Base-by-base conservation (phyloP, 2,113 vertebrate genomes). In the Phainopepla nitens region DNA sequence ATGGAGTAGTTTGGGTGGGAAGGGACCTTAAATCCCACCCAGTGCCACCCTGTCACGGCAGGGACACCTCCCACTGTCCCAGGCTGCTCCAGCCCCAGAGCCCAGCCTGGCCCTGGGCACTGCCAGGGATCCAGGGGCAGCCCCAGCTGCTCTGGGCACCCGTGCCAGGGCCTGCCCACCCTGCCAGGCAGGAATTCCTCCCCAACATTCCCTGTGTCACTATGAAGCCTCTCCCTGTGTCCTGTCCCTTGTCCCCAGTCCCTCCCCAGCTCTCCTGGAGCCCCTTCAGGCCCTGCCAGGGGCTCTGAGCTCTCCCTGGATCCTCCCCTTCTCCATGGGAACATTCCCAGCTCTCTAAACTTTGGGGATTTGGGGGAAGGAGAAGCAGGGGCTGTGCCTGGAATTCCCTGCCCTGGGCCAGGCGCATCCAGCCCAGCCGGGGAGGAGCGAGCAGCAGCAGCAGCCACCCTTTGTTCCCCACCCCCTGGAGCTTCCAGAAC, bases 1-100 rank as follows among this genome's bases (percentile, higher is more conserved):
- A 3, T 2, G 15, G 50, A 27, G 15, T 2, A 11, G 11, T 33
- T n/a, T 45, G 50, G 39, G 7, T 20, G 5, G 25, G 87, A 80
- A 53, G 11, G 16, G 25, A 25, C 7, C 6, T 29, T 20, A n/a
- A n/a, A n/a, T n/a, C n/a, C n/a, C n/a, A n/a, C n/a, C n/a, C n/a
- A n/a, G n/a, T n/a, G n/a, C n/a, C n/a, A n/a, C n/a, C n/a, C n/a
- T n/a, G n/a, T n/a, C n/a, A n/a, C n/a, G n/a, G n/a, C 58, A 60
- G 35, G 58, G 58, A 18, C 35, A 23, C 33, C 21, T 69, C 0
- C 54, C 16, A 1, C 29, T 1, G 0, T 15, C 25, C 3, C 69
- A 60, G 50, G 14, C 0, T 24, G 50, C n/a, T 42, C 80, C 51
- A 4, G n/a, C n/a, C n/a, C n/a, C n/a, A n/a, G n/a, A n/a, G 0